Conservation (phyloP, 2,797 vertebrate genomes). For the Furcifer pardalis region DNA sequence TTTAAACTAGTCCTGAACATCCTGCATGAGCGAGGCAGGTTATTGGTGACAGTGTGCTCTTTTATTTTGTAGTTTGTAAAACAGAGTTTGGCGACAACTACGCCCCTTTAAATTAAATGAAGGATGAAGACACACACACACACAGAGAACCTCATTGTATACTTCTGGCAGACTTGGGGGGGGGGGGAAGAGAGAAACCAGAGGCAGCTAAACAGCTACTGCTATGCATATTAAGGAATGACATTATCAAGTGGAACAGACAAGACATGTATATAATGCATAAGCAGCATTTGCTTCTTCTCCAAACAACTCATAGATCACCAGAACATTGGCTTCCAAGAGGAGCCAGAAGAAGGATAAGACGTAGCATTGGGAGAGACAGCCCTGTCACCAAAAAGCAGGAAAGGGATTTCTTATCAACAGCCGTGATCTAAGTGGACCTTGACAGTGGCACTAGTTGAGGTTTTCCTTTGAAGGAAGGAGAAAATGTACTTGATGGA, state of each 20-base stretch:
- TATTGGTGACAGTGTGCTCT: background rate
- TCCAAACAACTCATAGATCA: conserved; percentile 72
- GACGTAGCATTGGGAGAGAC: conserved; percentile 24
- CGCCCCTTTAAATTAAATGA: conserved; percentile 48
- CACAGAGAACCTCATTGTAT: background rate
- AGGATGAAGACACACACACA: background rate
- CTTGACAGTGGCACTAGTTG: fast-evolving
- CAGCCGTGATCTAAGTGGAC: fast-evolving
- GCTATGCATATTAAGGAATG: conserved; percentile 72
- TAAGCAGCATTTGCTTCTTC: conserved; percentile 58
- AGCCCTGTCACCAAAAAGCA: background rate
- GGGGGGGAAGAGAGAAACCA: conserved; percentile 14
- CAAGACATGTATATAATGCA: conserved; percentile 60
- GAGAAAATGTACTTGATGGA: fast-evolving
- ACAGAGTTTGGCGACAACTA: conserved; percentile 44
- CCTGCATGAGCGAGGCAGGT: background rate
- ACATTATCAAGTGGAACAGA: conserved; percentile 66
- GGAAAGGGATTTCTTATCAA: background rate
- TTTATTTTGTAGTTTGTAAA: conserved; percentile 15
- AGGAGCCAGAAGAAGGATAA: conserved; percentile 34
- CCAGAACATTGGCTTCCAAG: conserved; percentile 50
- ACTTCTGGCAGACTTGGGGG: conserved; percentile 23
- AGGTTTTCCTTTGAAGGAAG: no score
- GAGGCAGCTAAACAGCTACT: conserved; percentile 61
- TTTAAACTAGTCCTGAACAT: background rate